Evolutionary conservation across 2,888 invertebrate species (phyloP).

Genomic region (Cephonodes hylas): DNA sequence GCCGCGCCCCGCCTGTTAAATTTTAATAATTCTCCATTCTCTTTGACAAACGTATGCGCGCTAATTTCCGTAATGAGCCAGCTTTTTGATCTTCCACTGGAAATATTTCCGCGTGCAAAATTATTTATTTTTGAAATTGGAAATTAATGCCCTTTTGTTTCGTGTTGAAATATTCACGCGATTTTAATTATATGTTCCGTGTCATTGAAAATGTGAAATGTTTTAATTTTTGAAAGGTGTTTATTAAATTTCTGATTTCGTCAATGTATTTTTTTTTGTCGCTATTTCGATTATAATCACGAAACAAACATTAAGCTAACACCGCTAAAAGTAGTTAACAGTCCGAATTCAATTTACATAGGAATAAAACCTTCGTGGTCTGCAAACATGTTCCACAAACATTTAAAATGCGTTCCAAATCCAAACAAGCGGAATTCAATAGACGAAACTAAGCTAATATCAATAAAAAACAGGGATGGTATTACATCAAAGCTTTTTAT

Average conservation of each 20-base stretch:
- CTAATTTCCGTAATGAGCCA: slow-evolving; percentile 25
- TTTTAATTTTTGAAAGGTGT: too few relatives aligned
- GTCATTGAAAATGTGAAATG: too few relatives aligned
- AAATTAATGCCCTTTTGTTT: slow-evolving; percentile 24
- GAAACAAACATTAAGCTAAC: too few relatives aligned
- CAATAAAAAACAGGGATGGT: slow-evolving; percentile 43
- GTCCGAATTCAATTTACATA: too few relatives aligned
- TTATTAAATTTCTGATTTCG: too few relatives aligned
- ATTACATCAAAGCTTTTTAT: slow-evolving; percentile 72
- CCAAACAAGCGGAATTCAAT: slow-evolving; percentile 6
- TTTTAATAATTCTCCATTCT: slow-evolving; percentile 55
- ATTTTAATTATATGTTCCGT: too few relatives aligned
- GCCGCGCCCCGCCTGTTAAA: slow-evolving; percentile 48
- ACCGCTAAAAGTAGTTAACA: too few relatives aligned
- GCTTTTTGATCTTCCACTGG: slow-evolving; percentile 15
- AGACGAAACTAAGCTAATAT: slow-evolving; percentile 58
- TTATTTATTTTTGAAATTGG: neutral
- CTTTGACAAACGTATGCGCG: slow-evolving; percentile 40
- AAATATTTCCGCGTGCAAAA: neutral
- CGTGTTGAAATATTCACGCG: too few relatives aligned
- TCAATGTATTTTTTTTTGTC: too few relatives aligned
- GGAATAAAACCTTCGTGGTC: too few relatives aligned
- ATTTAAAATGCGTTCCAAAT: neutral
- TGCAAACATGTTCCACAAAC: neutral
- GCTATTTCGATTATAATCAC: too few relatives aligned